Evolutionary conservation across 2,113 vertebrate species (phyloP), one percentile per base, ranked within the genome.

Genomic region (Ploceus nigricollis): DNA sequence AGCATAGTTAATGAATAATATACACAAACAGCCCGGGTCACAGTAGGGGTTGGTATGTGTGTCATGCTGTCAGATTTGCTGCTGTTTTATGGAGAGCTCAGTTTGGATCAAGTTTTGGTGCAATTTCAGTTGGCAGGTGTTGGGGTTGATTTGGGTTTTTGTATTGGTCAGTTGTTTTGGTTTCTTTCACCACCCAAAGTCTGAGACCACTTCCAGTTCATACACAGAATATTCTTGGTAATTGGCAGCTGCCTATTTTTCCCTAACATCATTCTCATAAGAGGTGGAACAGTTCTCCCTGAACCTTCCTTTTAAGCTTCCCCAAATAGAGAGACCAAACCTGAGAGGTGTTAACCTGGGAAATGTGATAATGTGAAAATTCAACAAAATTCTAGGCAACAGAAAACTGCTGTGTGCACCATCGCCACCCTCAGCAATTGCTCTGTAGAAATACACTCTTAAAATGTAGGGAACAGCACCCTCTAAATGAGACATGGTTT

Each of bases 111-210:
- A 37, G 53, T 53, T 7, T 79, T 92, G 31, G 27, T 45, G 25
- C 13, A 64, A 23, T 70, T 77, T 73, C 33, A 17, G 11, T 37
- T 80, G 11, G 12, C 23, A 30, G 11, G 7, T 78, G 21, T 30
- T 51, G 27, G 16, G 15, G 9, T 33, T 75, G 12, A 2, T 53
- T 11, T 16, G 37, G 17, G 1, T 0, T 9, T 63, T 50, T 20
- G 28, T 56, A 15, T 15, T 10, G 10, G 6, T 39, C 11, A 18
- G 3, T 12, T 37, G 10, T 33, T 71, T n/a, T 7, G 13, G 0
- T 66, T 79, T 63, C 35, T 37, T 6, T 15, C 13, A 58, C 14
- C 24, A 13, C 11, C 11, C 28, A 3, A 84, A 54, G 9, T 47
- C 42, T 65, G 42, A 87, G 30, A 87, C 8, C 17, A 25, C 11